A percentile compares a stretch with the other conserved stretches of the same genome.
phyloP scores from a whole-genome alignment of 2,797 vertebrate genomes.

The Helicolenus hilgendorfi region DNA sequence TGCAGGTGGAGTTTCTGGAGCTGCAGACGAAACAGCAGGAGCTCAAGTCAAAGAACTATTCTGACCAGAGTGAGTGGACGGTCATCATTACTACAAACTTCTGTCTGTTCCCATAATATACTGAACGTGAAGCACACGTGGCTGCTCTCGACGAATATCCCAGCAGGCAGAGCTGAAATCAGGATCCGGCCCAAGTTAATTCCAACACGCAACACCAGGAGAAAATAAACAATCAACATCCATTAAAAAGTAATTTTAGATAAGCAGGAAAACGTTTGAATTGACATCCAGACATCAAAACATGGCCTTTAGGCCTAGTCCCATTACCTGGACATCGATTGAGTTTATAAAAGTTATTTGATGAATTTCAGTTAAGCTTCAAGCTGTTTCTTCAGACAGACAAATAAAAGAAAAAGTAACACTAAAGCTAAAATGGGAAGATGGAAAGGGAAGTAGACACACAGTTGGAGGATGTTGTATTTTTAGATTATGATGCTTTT shows the following conservation, averaged over 20 bases:
- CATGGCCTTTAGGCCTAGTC: not conserved
- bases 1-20: slow-evolving; percentile 96
- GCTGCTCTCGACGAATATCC: not conserved
- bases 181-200: not conserved
- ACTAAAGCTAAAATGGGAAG: not conserved
- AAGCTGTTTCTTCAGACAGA: not conserved
- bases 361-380: not conserved
- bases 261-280: not conserved
- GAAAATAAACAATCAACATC: not conserved
- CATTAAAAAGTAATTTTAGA: not conserved
- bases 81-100: not conserved
- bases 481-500: slow-evolving; percentile 23
- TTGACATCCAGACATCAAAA: not conserved
- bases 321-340: not conserved
- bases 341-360: not conserved
- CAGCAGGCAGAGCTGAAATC: not conserved
- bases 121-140: not conserved
- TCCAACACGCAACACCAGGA: not conserved
- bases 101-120: not conserved
- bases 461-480: not conserved
- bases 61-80: slow-evolving; percentile 95
- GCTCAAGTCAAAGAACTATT: slow-evolving; percentile 97
- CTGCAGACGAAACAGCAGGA: slow-evolving; percentile 97
- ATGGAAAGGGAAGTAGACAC: slow-evolving; percentile 6
- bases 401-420: not conserved